Percentiles rank a stretch among this genome's conserved stretches.
Conservation (phyloP, 2,113 vertebrate genomes). For the Plecturocebus donacophilus region DNA sequence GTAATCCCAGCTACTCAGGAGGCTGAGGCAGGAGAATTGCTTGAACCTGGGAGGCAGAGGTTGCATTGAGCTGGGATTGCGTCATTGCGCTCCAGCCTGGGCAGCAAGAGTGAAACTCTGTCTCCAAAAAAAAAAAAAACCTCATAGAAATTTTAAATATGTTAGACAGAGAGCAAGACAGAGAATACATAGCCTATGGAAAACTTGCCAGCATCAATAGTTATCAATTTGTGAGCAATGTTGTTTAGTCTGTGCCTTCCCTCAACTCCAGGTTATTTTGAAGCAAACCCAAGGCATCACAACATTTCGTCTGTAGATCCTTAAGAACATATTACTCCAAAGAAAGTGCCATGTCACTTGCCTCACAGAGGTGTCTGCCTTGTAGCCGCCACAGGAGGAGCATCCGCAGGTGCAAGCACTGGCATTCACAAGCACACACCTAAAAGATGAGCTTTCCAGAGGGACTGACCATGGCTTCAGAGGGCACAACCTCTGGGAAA, state of each 20-base stretch:
- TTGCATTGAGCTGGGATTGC: no score
- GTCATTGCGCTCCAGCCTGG: no score
- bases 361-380: neutral
- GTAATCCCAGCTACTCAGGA: no score
- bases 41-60: no score
- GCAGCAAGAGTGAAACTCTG: no score
- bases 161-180: neutral
- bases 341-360: neutral
- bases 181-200: neutral
- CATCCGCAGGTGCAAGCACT: neutral
- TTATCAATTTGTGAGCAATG: neutral
- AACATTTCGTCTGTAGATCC: neutral
- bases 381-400: neutral
- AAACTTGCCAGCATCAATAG: neutral
- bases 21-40: no score
- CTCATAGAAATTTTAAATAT: constrained; percentile 7
- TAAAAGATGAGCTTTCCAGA: neutral
- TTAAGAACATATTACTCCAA: constrained; percentile 1
- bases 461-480: neutral
- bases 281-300: neutral
- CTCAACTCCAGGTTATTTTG: constrained; percentile 25
- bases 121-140: no score
- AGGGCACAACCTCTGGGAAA: neutral
- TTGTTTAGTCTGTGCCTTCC: neutral
- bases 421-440: neutral